These are phyloP conservation scores for Sebastiscus tertius DNA, from an alignment of 2,797 vertebrate species.

Conservation along the genomic window DNA sequence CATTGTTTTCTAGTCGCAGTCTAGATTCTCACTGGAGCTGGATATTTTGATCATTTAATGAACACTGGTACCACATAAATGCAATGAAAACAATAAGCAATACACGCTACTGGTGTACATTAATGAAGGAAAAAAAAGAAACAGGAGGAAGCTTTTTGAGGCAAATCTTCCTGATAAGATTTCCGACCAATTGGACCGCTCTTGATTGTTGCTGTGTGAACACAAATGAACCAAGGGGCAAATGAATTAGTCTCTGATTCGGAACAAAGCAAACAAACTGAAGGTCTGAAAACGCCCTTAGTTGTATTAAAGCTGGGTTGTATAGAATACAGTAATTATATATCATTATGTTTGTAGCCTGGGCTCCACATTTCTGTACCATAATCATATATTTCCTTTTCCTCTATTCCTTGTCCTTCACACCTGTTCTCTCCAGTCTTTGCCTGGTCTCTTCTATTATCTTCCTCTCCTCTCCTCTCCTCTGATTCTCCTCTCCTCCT, in stretches of 20 bases:
- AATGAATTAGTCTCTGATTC: background rate
- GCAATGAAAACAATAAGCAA: background rate
- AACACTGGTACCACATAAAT: background rate
- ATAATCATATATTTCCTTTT: constrained; percentile 13
- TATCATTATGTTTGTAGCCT: constrained; percentile 30
- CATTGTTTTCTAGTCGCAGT: background rate
- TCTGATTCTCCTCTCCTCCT: constrained; percentile 29
- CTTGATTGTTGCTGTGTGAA: background rate
- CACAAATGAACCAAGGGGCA: background rate
- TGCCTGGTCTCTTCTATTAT: constrained; percentile 28
- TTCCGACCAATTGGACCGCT: background rate
- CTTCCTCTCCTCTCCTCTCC: constrained; percentile 22
- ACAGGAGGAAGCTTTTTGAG: background rate
- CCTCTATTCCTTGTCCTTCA: constrained; percentile 19
- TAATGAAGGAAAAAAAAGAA: background rate
- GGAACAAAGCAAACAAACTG: background rate
- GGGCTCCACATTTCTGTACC: constrained; percentile 4
- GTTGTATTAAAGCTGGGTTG: background rate
- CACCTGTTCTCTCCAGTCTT: background rate
- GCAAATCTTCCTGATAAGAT: background rate
- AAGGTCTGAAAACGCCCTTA: background rate
- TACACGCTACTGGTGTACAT: background rate
- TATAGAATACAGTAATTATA: constrained; percentile 31
- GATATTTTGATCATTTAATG: background rate
- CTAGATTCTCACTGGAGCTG: background rate